phyloP scores from a whole-genome alignment of 2,113 vertebrate species.

The Megatriorchis doriae region DNA sequence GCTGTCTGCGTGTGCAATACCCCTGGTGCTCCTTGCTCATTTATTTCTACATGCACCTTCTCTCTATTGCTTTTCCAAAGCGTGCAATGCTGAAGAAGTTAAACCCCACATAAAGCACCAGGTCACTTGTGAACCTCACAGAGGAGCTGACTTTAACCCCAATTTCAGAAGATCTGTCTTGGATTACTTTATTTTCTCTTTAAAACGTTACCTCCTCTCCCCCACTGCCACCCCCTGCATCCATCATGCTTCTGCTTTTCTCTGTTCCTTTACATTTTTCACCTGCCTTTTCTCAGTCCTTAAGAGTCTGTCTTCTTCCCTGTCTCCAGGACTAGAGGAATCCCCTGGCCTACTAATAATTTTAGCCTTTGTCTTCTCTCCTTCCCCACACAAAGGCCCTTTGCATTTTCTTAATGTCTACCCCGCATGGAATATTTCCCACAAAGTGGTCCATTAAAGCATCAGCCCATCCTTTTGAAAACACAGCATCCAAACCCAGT shows the following conservation, averaged over 20 bases:
- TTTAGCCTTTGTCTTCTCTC: background rate
- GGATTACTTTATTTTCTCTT: background rate
- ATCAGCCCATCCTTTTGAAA: background rate
- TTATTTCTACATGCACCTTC: background rate
- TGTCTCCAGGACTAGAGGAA: background rate
- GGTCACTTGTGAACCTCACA: background rate
- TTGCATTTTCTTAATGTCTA: background rate
- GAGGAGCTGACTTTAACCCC: background rate
- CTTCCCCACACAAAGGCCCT: background rate
- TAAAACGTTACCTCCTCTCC: background rate
- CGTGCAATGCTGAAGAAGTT: background rate
- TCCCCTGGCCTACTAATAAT: background rate
- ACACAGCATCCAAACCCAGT: background rate
- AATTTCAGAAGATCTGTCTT: background rate
- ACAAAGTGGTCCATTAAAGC: constrained; percentile 10
- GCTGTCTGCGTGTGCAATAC: background rate
- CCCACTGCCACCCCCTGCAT: background rate
- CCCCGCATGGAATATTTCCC: background rate
- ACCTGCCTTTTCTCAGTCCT: background rate
- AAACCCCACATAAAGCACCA: background rate
- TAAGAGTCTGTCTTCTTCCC: background rate
- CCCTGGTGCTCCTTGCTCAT: background rate
- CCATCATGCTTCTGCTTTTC: background rate
- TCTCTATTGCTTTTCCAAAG: background rate
- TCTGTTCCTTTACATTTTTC: background rate